phyloP scores from a whole-genome alignment of 2,888 invertebrate species.

The Synergus gifuensis region DNA sequence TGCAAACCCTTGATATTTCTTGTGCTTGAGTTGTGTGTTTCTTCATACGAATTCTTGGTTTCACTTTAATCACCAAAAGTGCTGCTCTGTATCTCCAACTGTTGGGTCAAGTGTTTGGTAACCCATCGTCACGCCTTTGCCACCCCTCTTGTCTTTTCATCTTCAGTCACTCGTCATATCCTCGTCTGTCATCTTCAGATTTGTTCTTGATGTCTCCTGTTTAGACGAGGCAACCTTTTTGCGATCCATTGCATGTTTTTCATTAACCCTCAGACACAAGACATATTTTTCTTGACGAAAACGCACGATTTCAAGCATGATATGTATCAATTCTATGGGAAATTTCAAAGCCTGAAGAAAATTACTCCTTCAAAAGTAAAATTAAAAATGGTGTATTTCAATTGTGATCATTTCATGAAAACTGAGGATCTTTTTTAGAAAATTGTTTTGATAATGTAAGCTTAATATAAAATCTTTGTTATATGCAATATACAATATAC shows the following conservation, averaged over 20 bases:
- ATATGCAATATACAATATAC: too few species aligned
- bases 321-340: background rate
- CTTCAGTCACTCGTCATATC: conserved; percentile 38
- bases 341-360: background rate
- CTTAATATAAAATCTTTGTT: too few species aligned
- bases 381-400: too few species aligned
- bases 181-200: conserved; percentile 44
- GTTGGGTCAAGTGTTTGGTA: conserved; percentile 68
- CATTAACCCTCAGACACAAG: conserved; percentile 11
- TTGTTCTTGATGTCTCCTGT: conserved; percentile 33
- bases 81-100: conserved; percentile 56
- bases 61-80: conserved; percentile 74
- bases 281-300: conserved; percentile 15
- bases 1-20: conserved; percentile 30
- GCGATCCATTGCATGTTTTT: conserved; percentile 33
- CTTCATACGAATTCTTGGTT: conserved; percentile 71
- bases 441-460: too few species aligned
- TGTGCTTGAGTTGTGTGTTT: conserved; percentile 33
- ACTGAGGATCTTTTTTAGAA: too few species aligned
- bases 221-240: conserved; percentile 10
- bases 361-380: background rate
- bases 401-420: too few species aligned
- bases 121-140: conserved; percentile 54
- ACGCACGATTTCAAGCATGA: background rate
- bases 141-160: conserved; percentile 24